Conservation (phyloP, 92 coral and sea anemone genomes). For the Muricea muricata region DNA sequence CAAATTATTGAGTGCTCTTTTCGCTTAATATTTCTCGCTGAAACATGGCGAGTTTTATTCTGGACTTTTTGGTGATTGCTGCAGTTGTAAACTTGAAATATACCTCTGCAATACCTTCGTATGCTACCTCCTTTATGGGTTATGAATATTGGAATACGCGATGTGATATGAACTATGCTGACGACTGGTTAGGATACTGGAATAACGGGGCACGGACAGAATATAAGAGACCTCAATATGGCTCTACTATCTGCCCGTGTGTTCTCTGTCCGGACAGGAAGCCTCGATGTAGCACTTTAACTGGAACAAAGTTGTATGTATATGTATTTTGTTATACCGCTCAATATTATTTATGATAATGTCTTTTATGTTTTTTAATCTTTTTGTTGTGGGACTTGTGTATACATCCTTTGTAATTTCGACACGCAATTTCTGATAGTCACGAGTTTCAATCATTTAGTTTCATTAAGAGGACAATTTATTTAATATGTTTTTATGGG, state of each 20-base stretch:
- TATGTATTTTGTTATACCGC: too few relatives aligned
- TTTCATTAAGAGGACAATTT: too few relatives aligned
- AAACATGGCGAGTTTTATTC: not conserved
- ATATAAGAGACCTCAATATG: slow-evolving; percentile 76
- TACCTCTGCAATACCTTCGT: slow-evolving; percentile 49
- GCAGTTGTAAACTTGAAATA: not conserved
- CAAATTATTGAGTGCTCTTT: not conserved
- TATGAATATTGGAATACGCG: slow-evolving; percentile 79
- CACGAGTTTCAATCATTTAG: too few relatives aligned
- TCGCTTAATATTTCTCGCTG: not conserved
- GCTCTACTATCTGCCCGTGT: slow-evolving; percentile 28
- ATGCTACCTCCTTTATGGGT: slow-evolving; percentile 63
- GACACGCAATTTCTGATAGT: too few relatives aligned
- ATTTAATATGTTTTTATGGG: too few relatives aligned
- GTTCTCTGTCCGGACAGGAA: slow-evolving; percentile 67
- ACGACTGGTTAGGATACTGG: slow-evolving; percentile 95
- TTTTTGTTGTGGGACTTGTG: too few relatives aligned
- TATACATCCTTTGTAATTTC: too few relatives aligned
- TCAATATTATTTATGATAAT: too few relatives aligned
- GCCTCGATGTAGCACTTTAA: slow-evolving; percentile 62
- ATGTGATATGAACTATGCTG: slow-evolving; percentile 60
- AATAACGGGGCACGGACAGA: slow-evolving; percentile 61
- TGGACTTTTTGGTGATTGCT: not conserved
- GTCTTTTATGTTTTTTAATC: too few relatives aligned
- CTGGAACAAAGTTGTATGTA: too few relatives aligned